Base-by-base conservation (phyloP, 2,797 vertebrate species). In the Sylvilagus floridanus region DNA sequence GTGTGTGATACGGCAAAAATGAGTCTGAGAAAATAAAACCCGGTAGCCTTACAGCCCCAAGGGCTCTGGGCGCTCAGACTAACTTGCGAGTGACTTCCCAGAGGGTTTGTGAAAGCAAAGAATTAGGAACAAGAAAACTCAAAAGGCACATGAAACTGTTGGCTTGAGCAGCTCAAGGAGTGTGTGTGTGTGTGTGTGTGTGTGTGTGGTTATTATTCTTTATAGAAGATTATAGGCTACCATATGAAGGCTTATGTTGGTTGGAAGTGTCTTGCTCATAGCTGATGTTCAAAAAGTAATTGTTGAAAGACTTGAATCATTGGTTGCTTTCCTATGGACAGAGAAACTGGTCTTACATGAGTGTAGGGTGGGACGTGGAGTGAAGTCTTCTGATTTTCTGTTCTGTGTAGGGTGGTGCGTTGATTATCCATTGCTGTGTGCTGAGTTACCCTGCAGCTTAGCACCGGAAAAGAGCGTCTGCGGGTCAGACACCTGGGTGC, bases 241-340 rank as follows among this genome's bases (percentile, higher is more conserved):
- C 54, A 4, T 78, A 26, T 66, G 42, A 88, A 85, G 30, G 26
- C 30, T 76, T 71, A 32, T n/a, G n/a, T 71, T 35, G 2, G 52
- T 97, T 82, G 87, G 66, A 91, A 85, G 87, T 83, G 73, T 52
- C 72, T 87, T 81, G 35, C 14, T 24, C 19, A 4, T 79, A 50
- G 91, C 87, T 84, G 62, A 78, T 26, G 50, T 57, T 95, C 78
- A 85, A 24, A 82, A 81, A 68, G 28, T 71, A 63, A 69, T 78
- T 88, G 77, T 75, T 35, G 68, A 95, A 65, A 91, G 73, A 13
- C 30, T 42, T 90, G n/a, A 57, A 24, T 85, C 60, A 84, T 92
- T 82, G 88, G 69, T 65, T 94, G 66, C 54, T 88, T 87, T 94
- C 42, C 95, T 94, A 47, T 50, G 88, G 66, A 77, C 62, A 66